Base-by-base conservation (phyloP, 2,888 invertebrate species). In the Brachycybe producta region DNA sequence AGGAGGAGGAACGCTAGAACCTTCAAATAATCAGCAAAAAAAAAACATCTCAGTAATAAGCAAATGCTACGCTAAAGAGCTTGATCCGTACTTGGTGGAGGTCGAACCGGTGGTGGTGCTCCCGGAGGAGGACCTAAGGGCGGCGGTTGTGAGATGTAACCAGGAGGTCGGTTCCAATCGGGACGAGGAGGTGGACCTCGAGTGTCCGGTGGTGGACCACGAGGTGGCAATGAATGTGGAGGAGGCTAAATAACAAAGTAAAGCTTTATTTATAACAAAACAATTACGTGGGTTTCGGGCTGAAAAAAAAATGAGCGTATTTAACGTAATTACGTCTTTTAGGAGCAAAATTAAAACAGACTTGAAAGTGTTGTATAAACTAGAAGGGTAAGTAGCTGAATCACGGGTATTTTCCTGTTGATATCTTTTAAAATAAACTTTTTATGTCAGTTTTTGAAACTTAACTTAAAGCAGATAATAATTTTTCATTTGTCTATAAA, bases 101-200 rank as follows among this genome's bases (percentile, higher is more conserved):
- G 48, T 27, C 48, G 24, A 28, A 30, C 19, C 27, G 45, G 48
- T 19, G 53, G 54, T 27, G 51, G 56, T 44, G 56, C 56, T 42
- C 58, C 55, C 28, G 54, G 55, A 19, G 49, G 42, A 7, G 49
- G 39, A 17, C 57, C 51, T 30, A 48, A 30, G 13, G 46, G 53
- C n/a, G 49, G 42, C 27, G 46, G 43, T 15, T 50, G 50, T 24
- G 23, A 36, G 1, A 44, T 5, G 13, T 36, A 23, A 41, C 73
- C 72, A 53, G 81, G 81, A 44, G 82, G 81, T 55, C 82, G 68
- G 63, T 76, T 80, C 82, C 82, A 83, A 61, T 82, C 82, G 1
- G 79, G 79, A 27, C 80, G 57, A 5, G 75, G 73, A 13, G 79
- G 79, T 19, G 74, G 71, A 11, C 74, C 75, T 50, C 73, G 55